Percentiles rank a stretch among this genome's conserved stretches.
Evolutionary conservation across 2,797 vertebrate genomes (phyloP).

Genomic region (Gallirallus australis): DNA sequence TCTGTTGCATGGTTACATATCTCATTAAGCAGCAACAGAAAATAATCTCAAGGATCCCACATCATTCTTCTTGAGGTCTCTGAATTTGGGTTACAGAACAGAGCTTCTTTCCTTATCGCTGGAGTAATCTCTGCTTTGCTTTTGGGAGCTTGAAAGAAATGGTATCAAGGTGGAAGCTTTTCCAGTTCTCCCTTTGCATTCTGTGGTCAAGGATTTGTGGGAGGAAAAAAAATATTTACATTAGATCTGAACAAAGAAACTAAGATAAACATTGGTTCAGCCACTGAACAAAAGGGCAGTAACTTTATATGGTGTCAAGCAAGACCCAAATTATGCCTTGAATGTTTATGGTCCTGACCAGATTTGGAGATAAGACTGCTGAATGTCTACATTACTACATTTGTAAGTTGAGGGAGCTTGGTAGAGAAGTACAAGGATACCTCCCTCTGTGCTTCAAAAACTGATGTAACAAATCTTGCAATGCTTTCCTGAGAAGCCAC

Average conservation of each 20-base stretch:
- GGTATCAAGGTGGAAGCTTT: background rate
- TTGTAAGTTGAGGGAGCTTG: background rate
- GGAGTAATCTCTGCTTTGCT: background rate
- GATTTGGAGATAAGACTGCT: background rate
- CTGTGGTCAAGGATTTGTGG: background rate
- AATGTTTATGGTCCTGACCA: background rate
- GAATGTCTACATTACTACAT: background rate
- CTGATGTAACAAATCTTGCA: background rate
- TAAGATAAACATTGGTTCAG: background rate
- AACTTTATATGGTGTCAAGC: background rate
- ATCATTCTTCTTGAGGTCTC: background rate
- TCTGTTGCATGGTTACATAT: background rate
- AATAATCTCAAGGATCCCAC: background rate
- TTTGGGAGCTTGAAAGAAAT: background rate
- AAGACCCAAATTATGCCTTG: background rate
- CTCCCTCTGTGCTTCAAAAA: background rate
- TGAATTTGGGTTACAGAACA: background rate
- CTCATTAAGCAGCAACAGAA: background rate
- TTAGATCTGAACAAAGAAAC: background rate
- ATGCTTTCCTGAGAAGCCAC: background rate
- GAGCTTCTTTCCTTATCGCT: background rate
- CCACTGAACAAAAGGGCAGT: background rate
- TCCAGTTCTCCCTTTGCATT: background rate
- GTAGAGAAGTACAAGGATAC: background rate
- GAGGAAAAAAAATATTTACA: background rate